Conservation (phyloP, 2,797 vertebrate genomes). For the Hemitrygon akajei region DNA sequence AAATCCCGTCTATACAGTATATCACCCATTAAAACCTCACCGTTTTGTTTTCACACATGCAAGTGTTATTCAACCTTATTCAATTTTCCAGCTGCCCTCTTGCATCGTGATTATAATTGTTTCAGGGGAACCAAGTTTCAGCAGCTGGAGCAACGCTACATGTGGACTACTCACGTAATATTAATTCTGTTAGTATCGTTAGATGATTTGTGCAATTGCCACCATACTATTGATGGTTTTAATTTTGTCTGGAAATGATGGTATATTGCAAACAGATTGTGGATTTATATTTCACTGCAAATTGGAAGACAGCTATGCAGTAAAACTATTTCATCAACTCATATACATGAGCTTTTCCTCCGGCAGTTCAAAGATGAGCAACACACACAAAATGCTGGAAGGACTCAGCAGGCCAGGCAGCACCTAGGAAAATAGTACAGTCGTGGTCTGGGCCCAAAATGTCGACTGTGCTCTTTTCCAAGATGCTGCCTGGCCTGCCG, state of each 20-base stretch:
- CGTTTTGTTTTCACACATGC: constrained; percentile 15
- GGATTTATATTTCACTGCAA: background rate
- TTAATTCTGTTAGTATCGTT: background rate
- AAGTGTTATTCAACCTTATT: background rate
- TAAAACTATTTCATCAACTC: background rate
- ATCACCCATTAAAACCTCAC: constrained; percentile 12
- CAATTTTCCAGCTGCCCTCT: constrained; percentile 9
- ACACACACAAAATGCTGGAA: too few relatives aligned
- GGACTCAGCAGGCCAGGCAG: too few relatives aligned
- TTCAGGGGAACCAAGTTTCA: background rate
- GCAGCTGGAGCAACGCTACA: background rate
- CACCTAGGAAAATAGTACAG: too few relatives aligned
- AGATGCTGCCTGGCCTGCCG: too few relatives aligned
- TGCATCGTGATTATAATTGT: background rate
- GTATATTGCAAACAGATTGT: background rate
- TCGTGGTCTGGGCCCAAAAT: too few relatives aligned
- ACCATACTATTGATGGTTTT: background rate
- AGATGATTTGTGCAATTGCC: background rate
- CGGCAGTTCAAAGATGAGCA: too few relatives aligned
- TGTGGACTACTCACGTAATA: background rate
- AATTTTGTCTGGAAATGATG: background rate
- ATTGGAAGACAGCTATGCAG: background rate
- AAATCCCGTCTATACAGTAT: background rate
- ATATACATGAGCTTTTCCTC: background rate
- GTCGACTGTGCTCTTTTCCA: too few relatives aligned